These are phyloP conservation scores for Aplysina aerophoba DNA, from an alignment of 37 sponge, comb jelly and placozoan genomes.

Conservation along the genomic window DNA sequence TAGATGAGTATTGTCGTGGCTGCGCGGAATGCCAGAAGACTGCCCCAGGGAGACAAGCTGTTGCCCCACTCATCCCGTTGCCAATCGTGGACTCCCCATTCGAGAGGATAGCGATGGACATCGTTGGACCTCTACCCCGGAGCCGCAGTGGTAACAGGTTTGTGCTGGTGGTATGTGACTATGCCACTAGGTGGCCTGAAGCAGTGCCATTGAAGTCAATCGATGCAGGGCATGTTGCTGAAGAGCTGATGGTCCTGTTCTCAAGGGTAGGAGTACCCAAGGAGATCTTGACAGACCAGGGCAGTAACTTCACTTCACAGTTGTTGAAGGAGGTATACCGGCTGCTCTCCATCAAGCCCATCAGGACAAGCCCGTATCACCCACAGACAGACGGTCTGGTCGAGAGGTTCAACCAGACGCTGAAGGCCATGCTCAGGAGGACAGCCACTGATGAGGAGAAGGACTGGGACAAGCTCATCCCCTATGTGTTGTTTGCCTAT, in stretches of 20 bases:
- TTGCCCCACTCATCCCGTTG: conserved; percentile 7
- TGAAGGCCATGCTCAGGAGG: conserved; percentile 32
- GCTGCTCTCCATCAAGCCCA: conserved; percentile 31
- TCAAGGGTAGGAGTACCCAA: conserved; percentile 42
- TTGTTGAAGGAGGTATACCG: conserved; percentile 46
- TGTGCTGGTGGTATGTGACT: conserved; percentile 36
- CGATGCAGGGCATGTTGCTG: conserved; percentile 38
- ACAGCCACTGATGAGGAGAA: not conserved
- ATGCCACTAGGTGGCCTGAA: conserved; percentile 3
- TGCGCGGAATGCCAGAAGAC: conserved; percentile 33
- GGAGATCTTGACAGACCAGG: conserved; percentile 50
- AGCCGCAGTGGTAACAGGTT: conserved; percentile 26
- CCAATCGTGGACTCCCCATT: conserved; percentile 32
- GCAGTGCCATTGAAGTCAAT: conserved; percentile 38
- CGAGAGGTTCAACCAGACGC: conserved; percentile 42
- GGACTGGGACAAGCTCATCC: conserved; percentile 19
- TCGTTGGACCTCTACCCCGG: conserved; percentile 38
- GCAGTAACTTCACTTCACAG: conserved; percentile 47
- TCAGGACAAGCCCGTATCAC: conserved; percentile 53
- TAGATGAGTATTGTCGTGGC: not conserved
- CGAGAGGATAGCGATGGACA: conserved; percentile 21
- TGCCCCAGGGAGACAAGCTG: not conserved
- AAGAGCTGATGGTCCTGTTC: conserved; percentile 40
- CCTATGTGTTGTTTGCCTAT: conserved; percentile 41
- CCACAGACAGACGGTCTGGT: conserved; percentile 63